These are phyloP conservation scores for Pseudotriccus pelzelni DNA, from an alignment of 2,797 vertebrate genomes.

Conservation along the genomic window DNA sequence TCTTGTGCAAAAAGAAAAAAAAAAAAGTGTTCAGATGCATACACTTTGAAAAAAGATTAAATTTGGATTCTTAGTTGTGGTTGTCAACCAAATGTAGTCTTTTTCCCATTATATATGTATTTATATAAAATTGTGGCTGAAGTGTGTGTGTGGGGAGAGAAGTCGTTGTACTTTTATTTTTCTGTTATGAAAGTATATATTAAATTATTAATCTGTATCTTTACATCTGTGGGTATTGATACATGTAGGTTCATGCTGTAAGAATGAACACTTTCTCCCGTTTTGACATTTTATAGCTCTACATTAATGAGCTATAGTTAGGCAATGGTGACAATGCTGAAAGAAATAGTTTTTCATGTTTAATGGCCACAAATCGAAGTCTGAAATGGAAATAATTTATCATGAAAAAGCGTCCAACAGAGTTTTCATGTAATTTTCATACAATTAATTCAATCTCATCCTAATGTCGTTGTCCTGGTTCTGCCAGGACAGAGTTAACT, in stretches of 20 bases:
- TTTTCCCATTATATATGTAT: neutral
- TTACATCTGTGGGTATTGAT: neutral
- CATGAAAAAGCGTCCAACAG: neutral
- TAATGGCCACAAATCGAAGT: neutral
- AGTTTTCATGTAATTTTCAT: neutral
- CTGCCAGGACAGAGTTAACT: neutral
- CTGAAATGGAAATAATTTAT: neutral
- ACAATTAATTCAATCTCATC: neutral
- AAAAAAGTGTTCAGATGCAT: neutral
- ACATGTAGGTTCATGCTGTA: neutral
- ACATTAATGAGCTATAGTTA: neutral
- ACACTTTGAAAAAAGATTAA: neutral
- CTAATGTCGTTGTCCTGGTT: neutral
- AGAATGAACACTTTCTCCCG: neutral
- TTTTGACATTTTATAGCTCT: neutral
- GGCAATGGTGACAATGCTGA: neutral
- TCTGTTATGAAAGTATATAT: neutral
- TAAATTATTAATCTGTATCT: neutral
- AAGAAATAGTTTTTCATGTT: neutral
- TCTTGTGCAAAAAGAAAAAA: neutral
- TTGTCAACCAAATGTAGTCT: neutral
- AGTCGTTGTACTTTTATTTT: neutral
- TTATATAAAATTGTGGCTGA: neutral
- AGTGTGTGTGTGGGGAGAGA: rapidly evolving
- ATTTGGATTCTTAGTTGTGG: neutral